Base-by-base conservation (phyloP, 2,797 vertebrate species). In the Pseudomugil gertrudae region DNA sequence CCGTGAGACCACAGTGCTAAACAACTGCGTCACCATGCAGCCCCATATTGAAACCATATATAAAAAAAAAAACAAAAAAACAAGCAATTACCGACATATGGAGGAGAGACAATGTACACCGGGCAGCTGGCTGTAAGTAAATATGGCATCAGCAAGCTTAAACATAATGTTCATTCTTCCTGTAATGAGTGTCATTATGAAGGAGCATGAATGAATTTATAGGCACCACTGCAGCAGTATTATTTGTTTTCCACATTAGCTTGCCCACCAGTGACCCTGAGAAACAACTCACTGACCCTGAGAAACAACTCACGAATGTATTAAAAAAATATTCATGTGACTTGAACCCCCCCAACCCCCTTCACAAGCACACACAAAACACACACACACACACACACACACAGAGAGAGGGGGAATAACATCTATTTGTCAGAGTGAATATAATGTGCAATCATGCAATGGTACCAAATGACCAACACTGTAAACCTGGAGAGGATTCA, bases 361-460 rank as follows among this genome's bases (percentile, higher is more conserved):
- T 61, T 47, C 66, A 52, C 69, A 60, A 56, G 45, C 68, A 65
- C 13, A 38, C 47, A 27, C 23, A 24, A 47, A 65, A 60, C 53
- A 53, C 63, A 57, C 5, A 33, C 53, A 48, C 3, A 15, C 40
- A 33, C 53, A 55, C 33, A 65, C 62, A 61, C 36, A 60, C 73
- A 69, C 68, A 72, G 6, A 1, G 9, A 10, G 9, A 10, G 29
- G 30, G 52, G 58, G 72, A 67, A 70, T 72, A 81, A 65, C 74
- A 78, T 68, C 72, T 57, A 69, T 84, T 80, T 65, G 71, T 72
- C 61, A 56, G 26, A 57, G 50, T 43, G 60, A 61, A 80, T 69
- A 65, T 73, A 74, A 78, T 80, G 62, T 84, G 83, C 67, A 82
- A 81, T 86, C 85, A 90, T 63, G 57, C 61, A 48, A 23, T 51